These are phyloP conservation scores for Sisor rabdophorus DNA, from an alignment of 2,113 vertebrate genomes.

Conservation along the genomic window DNA sequence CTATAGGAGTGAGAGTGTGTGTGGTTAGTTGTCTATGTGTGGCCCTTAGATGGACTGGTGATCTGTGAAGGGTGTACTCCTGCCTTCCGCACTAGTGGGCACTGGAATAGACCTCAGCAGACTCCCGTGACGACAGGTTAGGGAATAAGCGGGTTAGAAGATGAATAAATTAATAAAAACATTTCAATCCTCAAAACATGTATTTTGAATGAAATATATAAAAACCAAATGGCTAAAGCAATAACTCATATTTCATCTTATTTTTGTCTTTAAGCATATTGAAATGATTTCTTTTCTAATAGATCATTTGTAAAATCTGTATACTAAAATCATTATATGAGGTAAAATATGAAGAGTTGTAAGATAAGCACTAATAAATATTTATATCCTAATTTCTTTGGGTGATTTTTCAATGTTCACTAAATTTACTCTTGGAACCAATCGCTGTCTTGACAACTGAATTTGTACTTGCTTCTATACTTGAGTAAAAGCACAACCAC, in stretches of 20 bases:
- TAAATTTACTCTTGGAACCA: neutral
- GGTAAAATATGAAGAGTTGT: neutral
- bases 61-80: no score
- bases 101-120: no score
- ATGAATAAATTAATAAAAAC: no score
- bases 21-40: no score
- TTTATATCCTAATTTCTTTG: neutral
- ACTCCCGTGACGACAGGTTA: no score
- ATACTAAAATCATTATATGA: neutral
- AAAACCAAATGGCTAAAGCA: neutral
- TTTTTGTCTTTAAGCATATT: neutral
- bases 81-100: no score
- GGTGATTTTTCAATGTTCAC: neutral
- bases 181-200: neutral
- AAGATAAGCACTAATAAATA: neutral
- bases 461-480: neutral
- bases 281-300: neutral
- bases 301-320: neutral
- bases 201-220: neutral
- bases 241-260: neutral
- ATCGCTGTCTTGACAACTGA: neutral
- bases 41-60: no score
- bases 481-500: neutral
- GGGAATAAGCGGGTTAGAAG: no score
- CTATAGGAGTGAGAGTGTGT: no score